phyloP scores from a whole-genome alignment of 2,113 vertebrate genomes.

The Notiomystis cincta region DNA sequence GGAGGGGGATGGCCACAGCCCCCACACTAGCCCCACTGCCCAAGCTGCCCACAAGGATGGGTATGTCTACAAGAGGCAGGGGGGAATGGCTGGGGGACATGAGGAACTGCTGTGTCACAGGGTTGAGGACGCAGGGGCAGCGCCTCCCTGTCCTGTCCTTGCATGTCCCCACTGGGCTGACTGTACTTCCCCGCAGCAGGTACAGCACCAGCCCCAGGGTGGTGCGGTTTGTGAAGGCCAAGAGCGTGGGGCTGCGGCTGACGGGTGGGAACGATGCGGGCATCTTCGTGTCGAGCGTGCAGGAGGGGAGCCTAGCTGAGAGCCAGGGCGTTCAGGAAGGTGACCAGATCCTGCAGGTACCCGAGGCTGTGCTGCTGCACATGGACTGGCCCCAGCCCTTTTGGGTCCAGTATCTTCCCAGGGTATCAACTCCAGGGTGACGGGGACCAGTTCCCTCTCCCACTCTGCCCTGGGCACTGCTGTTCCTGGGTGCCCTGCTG shows the following conservation, averaged over 20 bases:
- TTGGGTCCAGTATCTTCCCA: background rate
- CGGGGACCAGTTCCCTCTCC: background rate
- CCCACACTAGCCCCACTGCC: background rate
- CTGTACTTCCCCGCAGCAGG: conserved; percentile 7
- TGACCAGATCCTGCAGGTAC: conserved; percentile 93
- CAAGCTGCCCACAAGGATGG: background rate
- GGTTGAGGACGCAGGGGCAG: background rate
- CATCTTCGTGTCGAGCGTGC: conserved; percentile 90
- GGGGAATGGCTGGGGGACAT: background rate
- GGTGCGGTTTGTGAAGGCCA: conserved; percentile 82
- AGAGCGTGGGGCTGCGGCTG: conserved; percentile 84
- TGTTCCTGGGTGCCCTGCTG: background rate
- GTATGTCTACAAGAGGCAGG: background rate
- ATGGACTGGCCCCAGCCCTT: background rate
- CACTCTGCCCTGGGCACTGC: background rate
- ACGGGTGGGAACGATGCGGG: conserved; percentile 91
- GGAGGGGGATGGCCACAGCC: background rate
- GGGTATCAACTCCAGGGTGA: background rate
- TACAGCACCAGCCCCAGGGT: conserved; percentile 78
- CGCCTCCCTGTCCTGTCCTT: background rate
- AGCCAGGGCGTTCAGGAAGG: conserved; percentile 84
- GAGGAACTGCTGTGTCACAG: background rate
- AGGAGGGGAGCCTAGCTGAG: conserved; percentile 85
- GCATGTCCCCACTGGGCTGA: background rate
- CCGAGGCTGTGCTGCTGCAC: background rate